Percentiles rank a stretch among this genome's conserved stretches.
Evolutionary conservation across 1,140 invertebrate genomes (phyloP).

Genomic region (Nautilus pompilius): DNA sequence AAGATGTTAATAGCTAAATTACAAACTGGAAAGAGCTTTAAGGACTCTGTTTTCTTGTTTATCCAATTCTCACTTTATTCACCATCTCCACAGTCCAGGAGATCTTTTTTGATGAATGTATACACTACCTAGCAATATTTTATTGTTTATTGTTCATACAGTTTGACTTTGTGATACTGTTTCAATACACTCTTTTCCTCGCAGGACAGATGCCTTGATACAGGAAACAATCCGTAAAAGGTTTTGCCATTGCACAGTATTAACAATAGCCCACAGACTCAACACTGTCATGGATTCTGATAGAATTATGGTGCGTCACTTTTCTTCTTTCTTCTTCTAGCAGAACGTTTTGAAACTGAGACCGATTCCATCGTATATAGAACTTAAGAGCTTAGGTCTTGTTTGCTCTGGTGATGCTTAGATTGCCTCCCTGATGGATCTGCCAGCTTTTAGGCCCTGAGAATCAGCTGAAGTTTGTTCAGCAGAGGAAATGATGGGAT

Average conservation of each 20-base stretch:
- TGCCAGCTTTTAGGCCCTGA: too few relatives aligned
- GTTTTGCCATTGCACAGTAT: slow-evolving; percentile 72
- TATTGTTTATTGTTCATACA: too few relatives aligned
- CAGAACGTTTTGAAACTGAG: too few relatives aligned
- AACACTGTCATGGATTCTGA: slow-evolving; percentile 74
- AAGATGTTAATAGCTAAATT: slow-evolving; percentile 94
- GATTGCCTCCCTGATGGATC: not conserved
- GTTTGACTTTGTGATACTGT: too few relatives aligned
- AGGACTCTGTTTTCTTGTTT: too few relatives aligned
- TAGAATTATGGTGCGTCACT: slow-evolving; percentile 31
- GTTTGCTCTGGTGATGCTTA: not conserved
- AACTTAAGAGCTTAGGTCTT: not conserved
- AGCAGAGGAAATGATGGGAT: too few relatives aligned
- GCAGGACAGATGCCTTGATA: slow-evolving; percentile 64
- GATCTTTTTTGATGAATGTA: too few relatives aligned
- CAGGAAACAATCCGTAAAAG: slow-evolving; percentile 72
- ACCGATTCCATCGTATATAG: not conserved
- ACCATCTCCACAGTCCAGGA: too few relatives aligned
- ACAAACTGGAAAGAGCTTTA: slow-evolving; percentile 68
- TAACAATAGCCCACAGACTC: slow-evolving; percentile 82
- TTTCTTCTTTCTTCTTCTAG: not conserved
- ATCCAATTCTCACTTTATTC: too few relatives aligned
- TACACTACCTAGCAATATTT: too few relatives aligned
- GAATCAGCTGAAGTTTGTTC: too few relatives aligned
- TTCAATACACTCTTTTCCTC: too few relatives aligned